A percentile compares a stretch with the other conserved stretches of the same genome.
These are phyloP conservation scores for Lithodes maja DNA, from an alignment of 2,888 invertebrate species.

Conservation along the genomic window DNA sequence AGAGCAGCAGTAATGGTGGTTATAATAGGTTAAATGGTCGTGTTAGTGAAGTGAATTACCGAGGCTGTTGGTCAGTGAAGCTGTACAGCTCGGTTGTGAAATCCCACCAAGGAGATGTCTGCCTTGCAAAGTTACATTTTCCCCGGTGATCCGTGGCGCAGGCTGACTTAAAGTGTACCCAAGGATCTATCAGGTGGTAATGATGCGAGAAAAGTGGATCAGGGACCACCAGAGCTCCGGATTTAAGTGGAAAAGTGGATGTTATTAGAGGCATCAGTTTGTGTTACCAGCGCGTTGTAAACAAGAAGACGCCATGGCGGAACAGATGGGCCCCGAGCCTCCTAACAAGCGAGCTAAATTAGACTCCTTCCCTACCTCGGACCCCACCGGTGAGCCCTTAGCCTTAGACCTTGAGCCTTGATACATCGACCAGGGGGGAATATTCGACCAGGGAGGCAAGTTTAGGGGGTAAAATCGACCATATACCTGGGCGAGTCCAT, in stretches of 20 bases:
- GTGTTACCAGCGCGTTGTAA: slow-evolving; percentile 64
- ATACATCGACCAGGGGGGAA: neutral
- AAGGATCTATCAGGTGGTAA: slow-evolving; percentile 46
- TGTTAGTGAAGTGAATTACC: slow-evolving; percentile 39
- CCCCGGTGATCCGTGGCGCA: slow-evolving; percentile 54
- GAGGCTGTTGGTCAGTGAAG: slow-evolving; percentile 44
- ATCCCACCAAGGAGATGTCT: slow-evolving; percentile 65
- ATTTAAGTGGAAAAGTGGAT: slow-evolving; percentile 43
- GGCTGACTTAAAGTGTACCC: slow-evolving; percentile 43
- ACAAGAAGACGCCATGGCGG: slow-evolving; percentile 71
- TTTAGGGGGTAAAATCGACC: neutral
- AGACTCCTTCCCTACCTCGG: slow-evolving; percentile 88
- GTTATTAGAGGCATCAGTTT: slow-evolving; percentile 31
- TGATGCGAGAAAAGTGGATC: slow-evolving; percentile 49
- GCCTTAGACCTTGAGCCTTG: neutral
- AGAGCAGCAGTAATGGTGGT: slow-evolving; percentile 37
- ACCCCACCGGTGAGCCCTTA: slow-evolving; percentile 83
- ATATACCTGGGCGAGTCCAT: slow-evolving; percentile 30
- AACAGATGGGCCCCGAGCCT: slow-evolving; percentile 85
- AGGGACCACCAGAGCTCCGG: slow-evolving; percentile 43
- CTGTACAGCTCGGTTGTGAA: slow-evolving; percentile 58
- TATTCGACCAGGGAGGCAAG: no score
- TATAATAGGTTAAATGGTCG: slow-evolving; percentile 21
- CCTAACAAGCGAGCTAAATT: slow-evolving; percentile 97
- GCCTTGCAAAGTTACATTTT: slow-evolving; percentile 60